phyloP scores from a whole-genome alignment of 2,797 vertebrate genomes.

The Poeciliopsis presidionis region DNA sequence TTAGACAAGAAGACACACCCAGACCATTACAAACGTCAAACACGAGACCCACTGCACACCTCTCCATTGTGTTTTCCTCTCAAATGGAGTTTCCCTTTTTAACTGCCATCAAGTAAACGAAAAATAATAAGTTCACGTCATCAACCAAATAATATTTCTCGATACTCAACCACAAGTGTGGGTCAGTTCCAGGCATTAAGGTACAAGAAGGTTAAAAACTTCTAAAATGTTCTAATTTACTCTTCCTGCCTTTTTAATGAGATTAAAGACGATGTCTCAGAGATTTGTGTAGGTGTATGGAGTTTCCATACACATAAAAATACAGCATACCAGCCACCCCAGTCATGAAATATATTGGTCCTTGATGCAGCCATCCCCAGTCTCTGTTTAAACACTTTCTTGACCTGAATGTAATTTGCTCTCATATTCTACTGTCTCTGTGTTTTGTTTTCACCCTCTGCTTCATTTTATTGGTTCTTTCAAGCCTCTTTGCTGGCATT shows the following conservation, averaged over 20 bases:
- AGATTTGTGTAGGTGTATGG: background rate
- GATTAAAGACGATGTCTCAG: background rate
- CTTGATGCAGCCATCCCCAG: background rate
- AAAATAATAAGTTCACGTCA: background rate
- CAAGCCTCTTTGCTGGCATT: constrained; percentile 49
- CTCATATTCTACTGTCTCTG: constrained; percentile 54
- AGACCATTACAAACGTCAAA: constrained; percentile 8
- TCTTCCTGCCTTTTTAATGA: background rate
- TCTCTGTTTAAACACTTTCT: constrained; percentile 20
- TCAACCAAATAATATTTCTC: background rate
- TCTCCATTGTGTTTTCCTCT: constrained; percentile 28
- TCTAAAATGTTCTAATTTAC: background rate
- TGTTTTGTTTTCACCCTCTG: constrained; percentile 30
- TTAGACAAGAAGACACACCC: constrained; percentile 39
- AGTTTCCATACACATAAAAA: background rate
- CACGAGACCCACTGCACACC: constrained; percentile 17
- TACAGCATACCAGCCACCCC: background rate
- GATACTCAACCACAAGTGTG: background rate
- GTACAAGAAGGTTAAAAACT: background rate
- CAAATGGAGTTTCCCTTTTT: constrained; percentile 26
- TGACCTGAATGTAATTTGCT: constrained; percentile 27
- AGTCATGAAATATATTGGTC: background rate
- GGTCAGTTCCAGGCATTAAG: background rate
- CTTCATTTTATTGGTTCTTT: constrained; percentile 70
- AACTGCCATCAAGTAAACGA: constrained; percentile 17